Percentiles rank a stretch among this genome's conserved stretches.
Evolutionary conservation across 23 tunicate species (phyloP).

Genomic region (Trididemnum nubilum): DNA sequence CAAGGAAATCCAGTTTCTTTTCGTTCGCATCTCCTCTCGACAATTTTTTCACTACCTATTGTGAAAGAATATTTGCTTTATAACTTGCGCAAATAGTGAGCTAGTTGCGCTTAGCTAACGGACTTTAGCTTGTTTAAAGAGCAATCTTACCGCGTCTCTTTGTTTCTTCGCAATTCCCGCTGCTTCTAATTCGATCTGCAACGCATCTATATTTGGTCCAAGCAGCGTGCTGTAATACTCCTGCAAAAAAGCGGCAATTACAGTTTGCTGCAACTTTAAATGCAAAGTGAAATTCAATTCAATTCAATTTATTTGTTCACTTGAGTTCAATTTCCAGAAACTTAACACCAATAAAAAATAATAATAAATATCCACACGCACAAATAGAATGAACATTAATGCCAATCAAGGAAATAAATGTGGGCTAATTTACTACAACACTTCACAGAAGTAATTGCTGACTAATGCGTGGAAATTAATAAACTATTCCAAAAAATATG

Average conservation of each 20-base stretch:
- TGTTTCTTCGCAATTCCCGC: conserved; percentile 56
- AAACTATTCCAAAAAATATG: too few species aligned
- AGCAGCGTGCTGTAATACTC: conserved; percentile 60
- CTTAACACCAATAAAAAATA: too few species aligned
- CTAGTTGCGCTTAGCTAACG: background rate
- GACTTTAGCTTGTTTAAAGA: background rate
- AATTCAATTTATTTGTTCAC: too few species aligned
- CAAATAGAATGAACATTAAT: too few species aligned
- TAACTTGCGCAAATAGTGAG: background rate
- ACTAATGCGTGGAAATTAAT: too few species aligned
- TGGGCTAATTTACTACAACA: too few species aligned
- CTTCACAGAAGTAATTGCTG: too few species aligned
- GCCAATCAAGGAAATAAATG: too few species aligned
- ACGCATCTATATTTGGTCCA: conserved; percentile 46
- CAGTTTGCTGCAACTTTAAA: background rate
- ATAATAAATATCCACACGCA: too few species aligned
- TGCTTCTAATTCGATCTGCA: conserved; percentile 61
- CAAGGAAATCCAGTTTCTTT: conserved; percentile 55
- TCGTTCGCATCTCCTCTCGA: conserved; percentile 43
- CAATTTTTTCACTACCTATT: conserved; percentile 63
- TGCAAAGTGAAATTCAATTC: too few species aligned
- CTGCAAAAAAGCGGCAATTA: conserved; percentile 51
- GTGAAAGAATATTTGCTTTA: conserved; percentile 1
- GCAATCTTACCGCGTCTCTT: conserved; percentile 38
- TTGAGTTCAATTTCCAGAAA: too few species aligned